These are phyloP conservation scores for Cheumatopsyche charites DNA, from an alignment of 1,140 invertebrate species.

Conservation along the genomic window DNA sequence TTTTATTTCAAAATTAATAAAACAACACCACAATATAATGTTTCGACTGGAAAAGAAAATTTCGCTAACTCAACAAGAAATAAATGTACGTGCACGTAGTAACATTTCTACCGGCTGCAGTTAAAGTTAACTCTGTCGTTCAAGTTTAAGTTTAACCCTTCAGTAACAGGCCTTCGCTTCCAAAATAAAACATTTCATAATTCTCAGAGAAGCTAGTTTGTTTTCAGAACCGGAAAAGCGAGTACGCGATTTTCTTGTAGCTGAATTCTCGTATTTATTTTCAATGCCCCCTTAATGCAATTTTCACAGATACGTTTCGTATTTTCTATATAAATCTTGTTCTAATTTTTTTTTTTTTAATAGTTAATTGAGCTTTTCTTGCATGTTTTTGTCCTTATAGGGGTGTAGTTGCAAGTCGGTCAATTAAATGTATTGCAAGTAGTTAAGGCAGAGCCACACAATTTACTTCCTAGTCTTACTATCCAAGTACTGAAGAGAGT, in stretches of 20 bases:
- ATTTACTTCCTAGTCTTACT: neutral
- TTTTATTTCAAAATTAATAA: no score
- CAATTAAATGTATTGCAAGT: constrained; percentile 18
- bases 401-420: neutral
- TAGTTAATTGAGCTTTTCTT: neutral
- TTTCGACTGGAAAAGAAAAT: no score
- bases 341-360: neutral
- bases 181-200: neutral
- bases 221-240: neutral
- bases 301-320: no score
- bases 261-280: neutral
- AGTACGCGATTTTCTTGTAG: neutral
- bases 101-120: no score
- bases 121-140: neutral
- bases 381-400: neutral
- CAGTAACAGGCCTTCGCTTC: neutral
- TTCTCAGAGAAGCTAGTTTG: no score
- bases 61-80: no score
- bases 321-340: no score
- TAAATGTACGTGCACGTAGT: no score
- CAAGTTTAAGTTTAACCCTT: constrained; percentile 1
- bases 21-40: no score
- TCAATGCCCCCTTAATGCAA: no score
- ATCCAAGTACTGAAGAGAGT: neutral
- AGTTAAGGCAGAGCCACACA: constrained; percentile 6